Percentiles rank a stretch among this genome's conserved stretches.
These are phyloP conservation scores for Thecophora atra DNA, from an alignment of 2,888 invertebrate species.

Conservation along the genomic window DNA sequence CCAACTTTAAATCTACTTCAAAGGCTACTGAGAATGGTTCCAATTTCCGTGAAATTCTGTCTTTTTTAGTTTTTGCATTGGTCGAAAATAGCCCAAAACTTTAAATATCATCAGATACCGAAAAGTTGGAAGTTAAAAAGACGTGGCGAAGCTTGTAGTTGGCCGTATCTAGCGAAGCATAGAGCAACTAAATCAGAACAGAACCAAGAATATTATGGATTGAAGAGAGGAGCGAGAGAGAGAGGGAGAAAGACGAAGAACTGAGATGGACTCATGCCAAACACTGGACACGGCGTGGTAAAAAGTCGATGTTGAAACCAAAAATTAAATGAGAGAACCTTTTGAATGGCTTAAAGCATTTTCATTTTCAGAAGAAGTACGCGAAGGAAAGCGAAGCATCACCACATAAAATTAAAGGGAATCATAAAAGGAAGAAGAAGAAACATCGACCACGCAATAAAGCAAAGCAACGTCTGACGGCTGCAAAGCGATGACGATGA, in stretches of 20 bases:
- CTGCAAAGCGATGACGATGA: too few relatives aligned
- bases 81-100: slow-evolving; percentile 31
- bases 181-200: slow-evolving; percentile 9
- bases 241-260: too few relatives aligned
- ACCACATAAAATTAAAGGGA: not conserved
- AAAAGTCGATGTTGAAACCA: not conserved
- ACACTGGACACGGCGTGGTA: not conserved
- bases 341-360: slow-evolving; percentile 32
- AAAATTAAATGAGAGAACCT: slow-evolving; percentile 5
- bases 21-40: too few relatives aligned
- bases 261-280: slow-evolving; percentile 28
- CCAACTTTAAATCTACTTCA: too few relatives aligned
- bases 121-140: not conserved
- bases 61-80: too few relatives aligned
- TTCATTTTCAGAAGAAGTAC: slow-evolving; percentile 33
- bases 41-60: too few relatives aligned
- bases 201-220: not conserved
- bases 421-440: not conserved
- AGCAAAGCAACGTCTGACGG: not conserved
- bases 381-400: slow-evolving; percentile 3
- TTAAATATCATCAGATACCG: slow-evolving; percentile 32
- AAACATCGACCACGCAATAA: not conserved
- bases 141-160: slow-evolving; percentile 3
- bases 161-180: not conserved
- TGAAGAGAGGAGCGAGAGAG: not conserved